phyloP scores from a whole-genome alignment of 2,797 vertebrate genomes.

The Eleutherodactylus coqui region DNA sequence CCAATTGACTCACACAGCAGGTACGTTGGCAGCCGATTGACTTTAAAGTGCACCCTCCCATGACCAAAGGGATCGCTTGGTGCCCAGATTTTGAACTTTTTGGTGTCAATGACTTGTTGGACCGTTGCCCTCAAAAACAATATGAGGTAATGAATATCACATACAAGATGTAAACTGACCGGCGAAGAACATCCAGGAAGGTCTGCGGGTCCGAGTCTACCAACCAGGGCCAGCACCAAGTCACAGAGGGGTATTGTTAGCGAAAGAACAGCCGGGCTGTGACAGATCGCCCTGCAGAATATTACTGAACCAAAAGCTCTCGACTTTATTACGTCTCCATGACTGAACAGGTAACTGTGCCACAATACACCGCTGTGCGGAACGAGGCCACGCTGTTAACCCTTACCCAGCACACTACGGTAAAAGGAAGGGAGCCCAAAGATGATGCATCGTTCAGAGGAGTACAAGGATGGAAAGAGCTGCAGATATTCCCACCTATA shows the following conservation, averaged over 20 bases:
- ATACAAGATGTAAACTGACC: too few species aligned
- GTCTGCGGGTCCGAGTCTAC: background rate
- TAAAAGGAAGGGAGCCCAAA: background rate
- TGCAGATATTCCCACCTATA: background rate
- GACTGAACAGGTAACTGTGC: conserved; percentile 23
- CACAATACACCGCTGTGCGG: background rate
- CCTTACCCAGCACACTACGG: background rate
- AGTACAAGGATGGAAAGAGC: background rate
- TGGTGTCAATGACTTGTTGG: too few species aligned
- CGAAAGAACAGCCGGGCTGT: background rate
- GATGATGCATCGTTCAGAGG: background rate
- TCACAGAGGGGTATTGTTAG: background rate
- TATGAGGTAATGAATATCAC: too few species aligned
- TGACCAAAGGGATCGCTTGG: too few species aligned
- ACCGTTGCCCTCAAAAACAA: too few species aligned
- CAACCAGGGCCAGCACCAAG: background rate
- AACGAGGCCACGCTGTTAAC: background rate
- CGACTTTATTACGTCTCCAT: conserved; percentile 11
- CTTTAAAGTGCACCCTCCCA: too few species aligned
- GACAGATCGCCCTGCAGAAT: background rate
- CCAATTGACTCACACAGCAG: too few species aligned
- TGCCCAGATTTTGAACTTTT: too few species aligned
- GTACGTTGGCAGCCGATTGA: too few species aligned
- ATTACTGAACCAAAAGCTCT: background rate
- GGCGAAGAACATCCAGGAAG: background rate